Conservation (phyloP, 1,140 invertebrate species). For the Drosophila setifemur region DNA sequence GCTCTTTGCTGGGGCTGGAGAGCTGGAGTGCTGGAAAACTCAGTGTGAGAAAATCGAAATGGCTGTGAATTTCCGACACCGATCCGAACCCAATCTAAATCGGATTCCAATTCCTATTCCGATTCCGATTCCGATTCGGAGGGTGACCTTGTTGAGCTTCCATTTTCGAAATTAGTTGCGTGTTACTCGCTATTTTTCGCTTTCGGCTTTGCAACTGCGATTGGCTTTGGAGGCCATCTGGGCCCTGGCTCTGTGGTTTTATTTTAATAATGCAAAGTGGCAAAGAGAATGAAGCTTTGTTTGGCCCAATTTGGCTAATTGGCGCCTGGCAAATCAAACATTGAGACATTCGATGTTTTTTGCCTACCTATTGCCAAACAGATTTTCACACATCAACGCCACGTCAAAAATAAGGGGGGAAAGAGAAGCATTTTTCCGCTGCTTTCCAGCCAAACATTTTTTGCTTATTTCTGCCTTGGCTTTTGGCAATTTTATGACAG, state of each 20-base stretch:
- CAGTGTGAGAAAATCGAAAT: slow-evolving; percentile 56
- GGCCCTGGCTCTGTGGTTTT: slow-evolving; percentile 11
- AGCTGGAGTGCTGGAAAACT: slow-evolving; percentile 70
- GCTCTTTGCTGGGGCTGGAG: no score
- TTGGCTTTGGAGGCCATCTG: slow-evolving; percentile 50
- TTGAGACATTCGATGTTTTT: slow-evolving; percentile 28
- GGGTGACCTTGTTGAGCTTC: slow-evolving; percentile 54
- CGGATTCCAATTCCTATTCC: slow-evolving; percentile 6
- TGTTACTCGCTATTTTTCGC: slow-evolving; percentile 40
- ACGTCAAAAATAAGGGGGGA: slow-evolving; percentile 3
- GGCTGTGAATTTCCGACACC: background rate
- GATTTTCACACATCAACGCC: slow-evolving; percentile 72
- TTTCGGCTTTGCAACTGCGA: slow-evolving; percentile 16
- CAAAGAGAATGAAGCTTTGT: slow-evolving; percentile 1
- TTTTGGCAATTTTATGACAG: slow-evolving; percentile 69
- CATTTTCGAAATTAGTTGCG: slow-evolving; percentile 69
- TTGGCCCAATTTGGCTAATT: slow-evolving; percentile 67
- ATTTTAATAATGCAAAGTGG: slow-evolving; percentile 58
- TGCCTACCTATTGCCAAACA: slow-evolving; percentile 4
- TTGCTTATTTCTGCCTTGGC: slow-evolving; percentile 40
- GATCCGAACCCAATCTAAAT: slow-evolving; percentile 2
- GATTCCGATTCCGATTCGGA: slow-evolving; percentile 17
- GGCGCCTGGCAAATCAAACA: slow-evolving; percentile 38
- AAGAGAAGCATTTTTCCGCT: slow-evolving; percentile 23
- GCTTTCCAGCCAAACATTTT: slow-evolving; percentile 22